Conservation (phyloP, 92 coral and sea anemone genomes). For the Chrysogorgia sp. region DNA sequence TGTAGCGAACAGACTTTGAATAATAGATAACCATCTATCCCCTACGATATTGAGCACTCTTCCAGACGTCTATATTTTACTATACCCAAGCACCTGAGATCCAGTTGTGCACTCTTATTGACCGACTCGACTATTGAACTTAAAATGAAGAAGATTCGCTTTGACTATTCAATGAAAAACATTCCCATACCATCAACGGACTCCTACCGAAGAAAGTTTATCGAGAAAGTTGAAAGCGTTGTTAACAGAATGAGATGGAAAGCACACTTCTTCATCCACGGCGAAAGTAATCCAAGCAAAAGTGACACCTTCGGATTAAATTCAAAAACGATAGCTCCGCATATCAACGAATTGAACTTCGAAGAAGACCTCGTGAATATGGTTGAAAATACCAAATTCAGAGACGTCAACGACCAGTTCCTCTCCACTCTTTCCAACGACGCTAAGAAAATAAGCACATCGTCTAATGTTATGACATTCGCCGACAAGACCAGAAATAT, state of each 20-base stretch:
- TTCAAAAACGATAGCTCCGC: neutral
- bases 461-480: constrained; percentile 1
- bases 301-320: neutral
- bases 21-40: too few species aligned
- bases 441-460: constrained; percentile 7
- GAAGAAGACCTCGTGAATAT: too few species aligned
- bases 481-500: too few species aligned
- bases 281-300: neutral
- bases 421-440: neutral
- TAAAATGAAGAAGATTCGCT: too few species aligned
- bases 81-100: too few species aligned
- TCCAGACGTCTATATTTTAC: too few species aligned
- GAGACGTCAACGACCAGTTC: constrained; percentile 1
- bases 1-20: too few species aligned
- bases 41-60: too few species aligned
- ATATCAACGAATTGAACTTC: constrained; percentile 3
- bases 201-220: too few species aligned
- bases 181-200: neutral
- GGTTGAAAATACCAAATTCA: constrained; percentile 18
- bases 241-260: constrained; percentile 29
- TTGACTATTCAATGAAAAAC: constrained; percentile 28
- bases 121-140: too few species aligned
- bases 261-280: constrained; percentile 12
- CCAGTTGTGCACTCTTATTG: too few species aligned
- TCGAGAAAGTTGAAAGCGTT: neutral